These are phyloP conservation scores for Ursus arctos DNA, from an alignment of 2,113 vertebrate genomes.

Conservation along the genomic window DNA sequence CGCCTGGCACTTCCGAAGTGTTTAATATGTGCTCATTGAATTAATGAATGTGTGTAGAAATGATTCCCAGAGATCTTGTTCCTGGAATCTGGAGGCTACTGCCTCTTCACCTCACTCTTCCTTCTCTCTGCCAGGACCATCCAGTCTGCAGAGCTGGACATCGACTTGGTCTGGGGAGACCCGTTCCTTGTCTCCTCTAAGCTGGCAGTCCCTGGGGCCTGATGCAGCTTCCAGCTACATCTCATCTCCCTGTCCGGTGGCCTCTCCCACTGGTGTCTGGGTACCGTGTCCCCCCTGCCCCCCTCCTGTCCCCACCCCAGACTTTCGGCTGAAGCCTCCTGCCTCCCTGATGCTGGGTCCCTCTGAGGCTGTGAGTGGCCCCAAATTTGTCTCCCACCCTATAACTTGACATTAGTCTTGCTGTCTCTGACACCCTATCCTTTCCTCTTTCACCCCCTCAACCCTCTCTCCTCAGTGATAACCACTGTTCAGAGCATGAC, in stretches of 20 bases:
- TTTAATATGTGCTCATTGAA: background rate
- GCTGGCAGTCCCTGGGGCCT: background rate
- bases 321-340: background rate
- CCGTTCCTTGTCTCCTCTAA: too few relatives aligned
- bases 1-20: background rate
- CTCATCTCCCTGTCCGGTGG: background rate
- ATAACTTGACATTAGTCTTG: background rate
- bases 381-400: background rate
- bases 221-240: background rate
- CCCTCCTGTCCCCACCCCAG: background rate
- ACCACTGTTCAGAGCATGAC: background rate
- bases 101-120: background rate
- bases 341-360: background rate
- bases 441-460: background rate
- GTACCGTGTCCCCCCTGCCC: accelerated
- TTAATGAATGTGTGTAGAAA: background rate
- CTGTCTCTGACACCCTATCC: background rate
- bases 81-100: background rate
- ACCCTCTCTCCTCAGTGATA: background rate
- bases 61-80: background rate
- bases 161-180: background rate
- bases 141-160: background rate
- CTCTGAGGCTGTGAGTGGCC: background rate
- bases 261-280: too few relatives aligned
- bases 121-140: background rate